These are phyloP conservation scores for Cephalotes varians DNA, from an alignment of 2,888 invertebrate genomes.

Conservation along the genomic window DNA sequence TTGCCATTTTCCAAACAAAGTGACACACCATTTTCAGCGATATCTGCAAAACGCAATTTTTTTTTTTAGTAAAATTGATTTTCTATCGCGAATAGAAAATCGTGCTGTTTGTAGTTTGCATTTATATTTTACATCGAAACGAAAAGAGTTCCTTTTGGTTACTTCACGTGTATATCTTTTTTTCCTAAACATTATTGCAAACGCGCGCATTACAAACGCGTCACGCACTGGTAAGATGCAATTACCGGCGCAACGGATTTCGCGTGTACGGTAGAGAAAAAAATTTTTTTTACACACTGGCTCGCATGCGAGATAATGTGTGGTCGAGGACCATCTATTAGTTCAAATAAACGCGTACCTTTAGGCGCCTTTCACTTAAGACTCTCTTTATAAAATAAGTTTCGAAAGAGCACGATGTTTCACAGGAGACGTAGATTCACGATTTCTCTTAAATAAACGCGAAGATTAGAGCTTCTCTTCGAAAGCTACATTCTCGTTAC, in stretches of 20 bases:
- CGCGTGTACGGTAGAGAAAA: conserved; percentile 49
- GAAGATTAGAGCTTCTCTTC: not conserved
- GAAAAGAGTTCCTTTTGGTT: conserved; percentile 2
- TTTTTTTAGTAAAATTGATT: not conserved
- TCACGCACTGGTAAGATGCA: conserved; percentile 71
- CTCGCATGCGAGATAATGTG: conserved; percentile 10
- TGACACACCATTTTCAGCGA: not conserved
- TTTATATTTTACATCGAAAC: not conserved
- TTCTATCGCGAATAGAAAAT: not conserved
- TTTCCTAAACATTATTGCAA: conserved; percentile 32
- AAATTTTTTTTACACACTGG: conserved; percentile 9
- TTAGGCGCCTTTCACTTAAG: conserved; percentile 27
- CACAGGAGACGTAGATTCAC: not conserved
- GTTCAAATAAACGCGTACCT: conserved; percentile 24
- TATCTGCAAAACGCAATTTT: not conserved
- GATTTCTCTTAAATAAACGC: not conserved
- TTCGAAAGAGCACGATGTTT: not conserved
- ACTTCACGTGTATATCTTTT: not conserved
- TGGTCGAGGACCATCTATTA: conserved; percentile 25
- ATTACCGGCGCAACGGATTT: conserved; percentile 70
- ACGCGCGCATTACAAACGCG: conserved; percentile 63
- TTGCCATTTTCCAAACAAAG: not conserved
- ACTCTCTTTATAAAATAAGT: conserved; percentile 9
- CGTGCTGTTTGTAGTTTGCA: not conserved
- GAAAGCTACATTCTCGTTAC: not conserved